Evolutionary conservation across 2,797 vertebrate genomes (phyloP).

Genomic region (Heliangelus exortis): DNA sequence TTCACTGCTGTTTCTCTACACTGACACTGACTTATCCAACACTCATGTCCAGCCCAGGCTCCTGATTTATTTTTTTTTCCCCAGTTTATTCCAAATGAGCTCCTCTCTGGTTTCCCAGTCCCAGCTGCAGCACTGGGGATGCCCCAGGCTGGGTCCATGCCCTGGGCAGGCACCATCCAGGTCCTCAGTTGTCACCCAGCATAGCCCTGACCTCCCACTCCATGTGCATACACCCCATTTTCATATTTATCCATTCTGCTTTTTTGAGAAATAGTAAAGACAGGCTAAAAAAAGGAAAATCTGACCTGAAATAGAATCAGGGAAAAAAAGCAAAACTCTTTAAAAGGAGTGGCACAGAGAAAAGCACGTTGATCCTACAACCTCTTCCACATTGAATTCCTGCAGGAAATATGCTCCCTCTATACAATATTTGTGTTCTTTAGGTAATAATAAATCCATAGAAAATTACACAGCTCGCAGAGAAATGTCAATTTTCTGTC

Average conservation of each 20-base stretch:
- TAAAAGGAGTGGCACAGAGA: background rate
- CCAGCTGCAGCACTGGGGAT: background rate
- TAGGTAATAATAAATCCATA: background rate
- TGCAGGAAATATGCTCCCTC: background rate
- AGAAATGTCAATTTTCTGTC: background rate
- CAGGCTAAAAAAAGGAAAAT: background rate
- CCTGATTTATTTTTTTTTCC: background rate
- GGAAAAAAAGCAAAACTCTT: background rate
- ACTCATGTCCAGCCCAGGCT: background rate
- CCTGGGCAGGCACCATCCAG: background rate
- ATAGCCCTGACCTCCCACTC: background rate
- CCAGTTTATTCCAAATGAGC: background rate
- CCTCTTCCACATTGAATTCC: background rate
- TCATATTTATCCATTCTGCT: background rate
- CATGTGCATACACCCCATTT: background rate
- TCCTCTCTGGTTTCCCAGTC: background rate
- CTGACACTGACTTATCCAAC: background rate
- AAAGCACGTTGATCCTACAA: background rate
- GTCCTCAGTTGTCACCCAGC: background rate
- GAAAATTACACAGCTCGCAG: background rate
- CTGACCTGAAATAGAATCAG: background rate
- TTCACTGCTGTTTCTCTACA: background rate
- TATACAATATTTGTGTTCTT: background rate
- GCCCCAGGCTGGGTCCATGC: rapidly evolving
- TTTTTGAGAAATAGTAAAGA: background rate